Percentiles rank a stretch among this genome's conserved stretches.
Conservation (phyloP, 2,797 vertebrate species). For the Pogoniulus pusillus region DNA sequence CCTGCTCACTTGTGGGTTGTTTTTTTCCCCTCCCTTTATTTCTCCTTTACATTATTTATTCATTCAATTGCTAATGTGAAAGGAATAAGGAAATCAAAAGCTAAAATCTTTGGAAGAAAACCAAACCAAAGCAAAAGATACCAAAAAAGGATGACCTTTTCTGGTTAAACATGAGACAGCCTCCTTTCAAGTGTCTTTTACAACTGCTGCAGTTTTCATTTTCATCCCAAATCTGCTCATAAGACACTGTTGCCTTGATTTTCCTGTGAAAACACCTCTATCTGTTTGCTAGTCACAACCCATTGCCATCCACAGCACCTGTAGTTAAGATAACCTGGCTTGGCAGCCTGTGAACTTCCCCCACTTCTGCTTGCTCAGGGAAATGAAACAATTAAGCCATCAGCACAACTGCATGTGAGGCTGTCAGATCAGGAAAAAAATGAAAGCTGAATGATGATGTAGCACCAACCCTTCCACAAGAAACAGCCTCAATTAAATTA, state of each 20-base stretch:
- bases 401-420: background rate
- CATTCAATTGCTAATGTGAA: background rate
- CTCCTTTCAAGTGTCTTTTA: background rate
- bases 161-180: background rate
- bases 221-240: background rate
- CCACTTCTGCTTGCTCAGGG: background rate
- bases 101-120: background rate
- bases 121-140: too few relatives aligned
- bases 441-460: background rate
- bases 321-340: background rate
- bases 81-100: background rate
- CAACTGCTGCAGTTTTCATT: background rate
- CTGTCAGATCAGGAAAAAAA: conserved; percentile 14
- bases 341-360: background rate
- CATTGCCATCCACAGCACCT: background rate
- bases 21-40: background rate
- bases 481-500: background rate
- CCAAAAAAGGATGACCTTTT: background rate
- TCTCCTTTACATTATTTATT: background rate
- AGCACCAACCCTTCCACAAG: background rate
- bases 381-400: conserved; percentile 20
- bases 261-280: background rate
- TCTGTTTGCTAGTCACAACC: background rate
- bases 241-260: background rate
- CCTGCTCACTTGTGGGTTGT: too few relatives aligned